Evolutionary conservation across 2,797 vertebrate species (phyloP).

Genomic region (Hoplostethus atlanticus): DNA sequence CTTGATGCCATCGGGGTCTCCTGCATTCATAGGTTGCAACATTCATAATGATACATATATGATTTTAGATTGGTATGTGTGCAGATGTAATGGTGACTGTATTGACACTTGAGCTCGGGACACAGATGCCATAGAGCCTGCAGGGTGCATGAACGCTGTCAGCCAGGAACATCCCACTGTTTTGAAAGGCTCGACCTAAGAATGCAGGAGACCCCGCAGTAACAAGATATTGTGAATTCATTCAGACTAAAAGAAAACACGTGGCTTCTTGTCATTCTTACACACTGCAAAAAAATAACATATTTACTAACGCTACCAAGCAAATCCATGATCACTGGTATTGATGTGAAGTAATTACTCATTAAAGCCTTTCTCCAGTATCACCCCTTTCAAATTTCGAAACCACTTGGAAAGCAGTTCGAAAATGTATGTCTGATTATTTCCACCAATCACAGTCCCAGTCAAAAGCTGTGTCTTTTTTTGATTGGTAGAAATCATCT

Average conservation of each 20-base stretch:
- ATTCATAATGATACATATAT: slow-evolving; percentile 21
- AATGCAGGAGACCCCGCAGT: slow-evolving; percentile 65
- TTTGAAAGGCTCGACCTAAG: slow-evolving; percentile 71
- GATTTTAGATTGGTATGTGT: neutral
- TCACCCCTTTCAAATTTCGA: no score
- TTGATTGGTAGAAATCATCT: no score
- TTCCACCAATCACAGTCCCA: no score
- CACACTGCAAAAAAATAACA: neutral
- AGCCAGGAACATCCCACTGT: slow-evolving; percentile 65
- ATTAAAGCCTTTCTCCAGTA: no score
- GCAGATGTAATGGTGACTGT: slow-evolving; percentile 16
- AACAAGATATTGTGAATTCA: slow-evolving; percentile 61
- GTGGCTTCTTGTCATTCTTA: slow-evolving; percentile 49
- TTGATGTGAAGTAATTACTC: no score
- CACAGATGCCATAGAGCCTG: slow-evolving; percentile 57
- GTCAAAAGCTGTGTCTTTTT: no score
- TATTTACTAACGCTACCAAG: neutral
- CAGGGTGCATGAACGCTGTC: slow-evolving; percentile 69
- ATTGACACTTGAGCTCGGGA: slow-evolving; percentile 34
- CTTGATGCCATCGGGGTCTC: slow-evolving; percentile 25
- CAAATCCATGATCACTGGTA: neutral
- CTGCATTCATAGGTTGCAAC: slow-evolving; percentile 14
- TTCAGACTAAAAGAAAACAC: slow-evolving; percentile 47
- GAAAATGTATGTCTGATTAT: no score
- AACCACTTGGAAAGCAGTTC: no score